Evolutionary conservation across 2,888 invertebrate genomes (phyloP).

Genomic region (Drepana falcataria): DNA sequence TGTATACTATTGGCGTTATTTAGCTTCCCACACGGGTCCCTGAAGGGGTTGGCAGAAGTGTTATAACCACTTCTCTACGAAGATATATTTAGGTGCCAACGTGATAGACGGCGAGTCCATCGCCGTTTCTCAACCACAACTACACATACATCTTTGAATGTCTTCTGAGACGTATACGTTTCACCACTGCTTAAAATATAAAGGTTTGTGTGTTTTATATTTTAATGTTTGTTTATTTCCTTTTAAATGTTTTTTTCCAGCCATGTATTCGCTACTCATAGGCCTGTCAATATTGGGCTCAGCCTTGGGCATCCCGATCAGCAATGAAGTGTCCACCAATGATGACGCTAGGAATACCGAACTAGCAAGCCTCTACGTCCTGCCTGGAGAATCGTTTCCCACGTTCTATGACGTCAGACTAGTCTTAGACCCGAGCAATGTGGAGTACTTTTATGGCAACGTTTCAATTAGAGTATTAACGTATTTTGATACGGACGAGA

Average conservation of each 20-base stretch:
- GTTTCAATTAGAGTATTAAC: constrained; percentile 61
- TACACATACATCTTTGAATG: too few species aligned
- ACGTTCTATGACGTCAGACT: constrained; percentile 72
- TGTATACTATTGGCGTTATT: too few species aligned
- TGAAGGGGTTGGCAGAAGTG: too few species aligned
- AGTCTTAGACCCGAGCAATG: constrained; percentile 58
- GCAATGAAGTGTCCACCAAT: constrained; percentile 8
- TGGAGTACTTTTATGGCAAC: constrained; percentile 58
- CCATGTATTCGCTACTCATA: constrained; percentile 52
- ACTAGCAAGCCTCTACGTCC: constrained; percentile 53
- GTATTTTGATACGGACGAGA: constrained; percentile 28
- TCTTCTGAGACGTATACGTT: too few species aligned
- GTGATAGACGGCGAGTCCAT: too few species aligned
- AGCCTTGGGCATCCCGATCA: constrained; percentile 34
- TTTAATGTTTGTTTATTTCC: too few species aligned
- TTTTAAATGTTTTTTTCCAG: constrained; percentile 35
- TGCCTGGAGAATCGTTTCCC: constrained; percentile 76
- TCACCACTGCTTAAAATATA: too few species aligned
- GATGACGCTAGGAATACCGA: constrained; percentile 16
- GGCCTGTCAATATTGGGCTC: constrained; percentile 44
- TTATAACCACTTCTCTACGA: too few species aligned
- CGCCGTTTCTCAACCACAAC: too few species aligned
- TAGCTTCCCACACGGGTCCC: too few species aligned
- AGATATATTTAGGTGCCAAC: too few species aligned
- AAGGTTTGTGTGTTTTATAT: too few species aligned